A percentile compares a stretch with the other conserved stretches of the same genome.
Evolutionary conservation across 2,888 invertebrate genomes (phyloP).

Genomic region (Sturmia bella): DNA sequence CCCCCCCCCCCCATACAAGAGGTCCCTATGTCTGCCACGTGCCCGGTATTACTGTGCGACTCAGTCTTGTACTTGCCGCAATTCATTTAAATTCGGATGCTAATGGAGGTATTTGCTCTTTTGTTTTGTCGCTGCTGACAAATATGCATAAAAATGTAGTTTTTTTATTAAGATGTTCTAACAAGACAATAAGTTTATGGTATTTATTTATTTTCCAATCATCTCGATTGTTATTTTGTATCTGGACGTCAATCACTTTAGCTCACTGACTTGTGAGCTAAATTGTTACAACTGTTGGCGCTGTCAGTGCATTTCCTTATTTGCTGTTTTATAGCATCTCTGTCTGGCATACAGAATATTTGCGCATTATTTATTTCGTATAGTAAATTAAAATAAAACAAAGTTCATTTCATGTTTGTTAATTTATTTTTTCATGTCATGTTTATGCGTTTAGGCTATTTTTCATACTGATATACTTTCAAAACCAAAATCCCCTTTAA

Average conservation of each 20-base stretch:
- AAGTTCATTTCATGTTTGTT: not conserved
- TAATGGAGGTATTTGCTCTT: too few relatives aligned
- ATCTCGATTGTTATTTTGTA: not conserved
- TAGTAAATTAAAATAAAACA: constrained; percentile 7
- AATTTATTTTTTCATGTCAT: not conserved
- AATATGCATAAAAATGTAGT: too few relatives aligned
- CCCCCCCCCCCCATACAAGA: too few relatives aligned
- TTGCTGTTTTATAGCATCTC: constrained; percentile 10
- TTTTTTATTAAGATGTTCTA: not conserved
- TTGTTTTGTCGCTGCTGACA: too few relatives aligned
- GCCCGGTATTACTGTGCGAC: too few relatives aligned
- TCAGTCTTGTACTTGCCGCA: too few relatives aligned
- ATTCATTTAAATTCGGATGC: too few relatives aligned
- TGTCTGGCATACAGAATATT: constrained; percentile 39
- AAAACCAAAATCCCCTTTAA: constrained; percentile 36
- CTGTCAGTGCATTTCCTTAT: constrained; percentile 41
- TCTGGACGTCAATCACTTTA: constrained; percentile 3
- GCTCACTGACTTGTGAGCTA: not conserved
- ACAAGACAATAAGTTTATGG: too few relatives aligned
- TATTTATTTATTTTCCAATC: not conserved
- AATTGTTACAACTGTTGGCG: not conserved
- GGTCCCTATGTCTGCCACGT: too few relatives aligned
- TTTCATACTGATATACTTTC: not conserved
- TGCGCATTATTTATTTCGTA: constrained; percentile 18
- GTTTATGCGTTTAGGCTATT: constrained; percentile 1